Conservation (phyloP, 2,888 invertebrate species). For the Gari tellinella region DNA sequence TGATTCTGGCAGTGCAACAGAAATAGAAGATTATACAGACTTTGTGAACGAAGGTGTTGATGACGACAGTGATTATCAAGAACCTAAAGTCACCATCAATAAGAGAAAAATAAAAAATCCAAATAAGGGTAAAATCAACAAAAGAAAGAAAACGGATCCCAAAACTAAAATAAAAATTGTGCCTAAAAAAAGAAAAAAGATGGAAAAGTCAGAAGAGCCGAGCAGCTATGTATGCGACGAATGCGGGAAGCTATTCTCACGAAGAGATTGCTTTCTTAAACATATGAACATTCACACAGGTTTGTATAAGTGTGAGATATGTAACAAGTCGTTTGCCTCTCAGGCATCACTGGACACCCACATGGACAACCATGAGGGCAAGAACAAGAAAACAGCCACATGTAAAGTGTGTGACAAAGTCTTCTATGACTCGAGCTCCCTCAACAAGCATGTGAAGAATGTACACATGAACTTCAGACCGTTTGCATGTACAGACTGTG, state of each 20-base stretch:
- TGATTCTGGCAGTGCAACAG: constrained; percentile 43
- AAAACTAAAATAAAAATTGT: constrained; percentile 1
- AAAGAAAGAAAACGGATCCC: background rate
- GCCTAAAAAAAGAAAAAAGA: background rate
- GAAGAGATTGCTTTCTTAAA: constrained; percentile 24
- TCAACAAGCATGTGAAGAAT: constrained; percentile 55
- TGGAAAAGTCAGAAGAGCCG: background rate
- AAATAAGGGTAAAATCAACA: background rate
- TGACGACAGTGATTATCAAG: background rate
- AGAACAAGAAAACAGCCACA: constrained; percentile 20
- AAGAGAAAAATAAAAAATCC: background rate
- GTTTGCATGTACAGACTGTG: constrained; percentile 41
- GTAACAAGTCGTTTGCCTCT: constrained; percentile 40
- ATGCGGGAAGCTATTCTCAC: constrained; percentile 43
- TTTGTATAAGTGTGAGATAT: constrained; percentile 31
- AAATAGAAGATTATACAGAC: constrained; percentile 34
- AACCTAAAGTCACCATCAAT: constrained; percentile 1
- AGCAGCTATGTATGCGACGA: constrained; percentile 25
- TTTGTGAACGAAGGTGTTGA: constrained; percentile 6
- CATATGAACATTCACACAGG: constrained; percentile 51
- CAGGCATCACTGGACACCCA: constrained; percentile 34
- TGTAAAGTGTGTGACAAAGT: constrained; percentile 55
- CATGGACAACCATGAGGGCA: constrained; percentile 41
- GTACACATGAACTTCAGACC: constrained; percentile 53
- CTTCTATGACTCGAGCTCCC: constrained; percentile 50